Evolutionary conservation across 2,113 vertebrate genomes (phyloP), one percentile per base, ranked within the genome.

Genomic region (Boulengeromyrus knoepffleri): DNA sequence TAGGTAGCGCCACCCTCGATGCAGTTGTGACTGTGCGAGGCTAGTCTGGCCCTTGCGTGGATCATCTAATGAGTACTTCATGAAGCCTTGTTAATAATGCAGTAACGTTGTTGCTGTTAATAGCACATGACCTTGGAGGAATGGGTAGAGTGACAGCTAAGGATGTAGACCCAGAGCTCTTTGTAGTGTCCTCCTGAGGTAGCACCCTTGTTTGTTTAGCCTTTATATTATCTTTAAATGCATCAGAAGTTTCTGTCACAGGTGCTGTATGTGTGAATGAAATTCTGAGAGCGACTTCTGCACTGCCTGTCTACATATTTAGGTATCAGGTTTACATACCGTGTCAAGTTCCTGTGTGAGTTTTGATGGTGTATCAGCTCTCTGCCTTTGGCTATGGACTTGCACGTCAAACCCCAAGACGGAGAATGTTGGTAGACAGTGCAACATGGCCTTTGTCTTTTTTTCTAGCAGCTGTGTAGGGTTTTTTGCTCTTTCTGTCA

Each of bases 1-100:
- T 99, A 96, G 62, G 62, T 70, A 27, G 62, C 3, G 27, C 62
- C 10, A 70, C 27, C n/a, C 27, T 13, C 1, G 10, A 70, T 70
- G 62, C 24, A 9, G 56, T 3, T 9, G 21, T 8, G 2, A n/a
- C 56, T 62, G 56, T 58, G 56, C 8, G 7, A 62, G 24, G 56
- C 24, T 62, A 1, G 56, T 62, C 7, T 62, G 24, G 56, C 21
- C 56, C 56, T 62, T 62, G 56, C 2, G 8, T 62, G 21, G 56
- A 62, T 62, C 56, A 62, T 62, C 7, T 62, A 3, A n/a, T n/a
- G 56, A 62, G n/a, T 7, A 8, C 31, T 45, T 36, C 10, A 74
- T 5, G 13, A n/a, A 49, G 58, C 5, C 45, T 74, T 15, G 2
- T 74, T 49, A 88, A 74, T 52, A 53, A 88, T 47, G 45, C 62